phyloP scores from a whole-genome alignment of 2,797 vertebrate genomes.

The Oreochromis grahami region DNA sequence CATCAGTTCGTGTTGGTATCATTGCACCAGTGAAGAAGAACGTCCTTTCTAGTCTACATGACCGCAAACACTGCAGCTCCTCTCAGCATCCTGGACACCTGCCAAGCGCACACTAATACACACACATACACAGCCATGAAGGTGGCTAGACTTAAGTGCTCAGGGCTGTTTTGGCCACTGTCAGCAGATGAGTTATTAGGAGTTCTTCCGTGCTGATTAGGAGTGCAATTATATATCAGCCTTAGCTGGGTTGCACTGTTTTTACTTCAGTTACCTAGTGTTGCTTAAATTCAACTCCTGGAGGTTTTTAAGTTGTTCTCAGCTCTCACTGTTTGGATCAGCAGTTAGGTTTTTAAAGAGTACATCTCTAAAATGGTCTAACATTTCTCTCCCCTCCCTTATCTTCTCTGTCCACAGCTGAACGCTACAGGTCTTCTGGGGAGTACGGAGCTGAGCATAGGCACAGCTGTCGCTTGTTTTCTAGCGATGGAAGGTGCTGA shows the following conservation, averaged over 20 bases:
- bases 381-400: neutral
- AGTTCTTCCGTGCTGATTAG: conserved; percentile 35
- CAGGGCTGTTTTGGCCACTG: conserved; percentile 17
- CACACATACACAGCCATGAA: neutral
- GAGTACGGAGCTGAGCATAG: conserved; percentile 83
- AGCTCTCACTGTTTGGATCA: neutral
- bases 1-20: neutral
- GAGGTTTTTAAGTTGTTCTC: neutral
- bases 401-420: conserved; percentile 68
- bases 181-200: conserved; percentile 40
- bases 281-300: neutral
- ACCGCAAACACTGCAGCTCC: conserved; percentile 51
- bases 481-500: conserved; percentile 93
- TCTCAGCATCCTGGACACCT: conserved; percentile 34
- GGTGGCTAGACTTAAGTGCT: conserved; percentile 32
- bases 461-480: conserved; percentile 88
- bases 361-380: neutral
- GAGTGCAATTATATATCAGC: conserved; percentile 16
- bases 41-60: conserved; percentile 35
- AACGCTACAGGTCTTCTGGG: conserved; percentile 86
- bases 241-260: neutral
- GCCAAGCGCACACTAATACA: conserved; percentile 22
- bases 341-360: neutral
- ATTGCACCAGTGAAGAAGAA: conserved; percentile 19
- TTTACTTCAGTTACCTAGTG: conserved; percentile 13